phyloP scores from a whole-genome alignment of 2,888 invertebrate species.

The Tetanocera ferruginea region DNA sequence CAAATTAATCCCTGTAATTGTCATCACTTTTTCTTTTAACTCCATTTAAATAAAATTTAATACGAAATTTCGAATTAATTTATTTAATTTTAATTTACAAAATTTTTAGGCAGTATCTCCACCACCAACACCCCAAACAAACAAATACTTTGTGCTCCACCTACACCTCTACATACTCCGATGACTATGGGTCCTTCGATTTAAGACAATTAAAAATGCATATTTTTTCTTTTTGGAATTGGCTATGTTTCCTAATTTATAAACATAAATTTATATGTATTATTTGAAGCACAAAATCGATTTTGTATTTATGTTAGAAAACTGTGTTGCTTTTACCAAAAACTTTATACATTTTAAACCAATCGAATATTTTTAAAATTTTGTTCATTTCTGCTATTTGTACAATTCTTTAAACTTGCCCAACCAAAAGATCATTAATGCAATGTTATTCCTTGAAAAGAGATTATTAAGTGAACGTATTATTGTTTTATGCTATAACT shows the following conservation, averaged over 20 bases:
- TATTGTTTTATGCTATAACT: conserved; percentile 31
- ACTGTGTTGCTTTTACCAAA: conserved; percentile 37
- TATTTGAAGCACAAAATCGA: conserved; percentile 11
- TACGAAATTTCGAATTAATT: neutral
- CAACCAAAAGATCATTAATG: conserved; percentile 44
- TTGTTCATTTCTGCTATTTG: neutral
- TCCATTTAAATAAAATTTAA: neutral
- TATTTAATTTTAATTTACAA: conserved; percentile 29
- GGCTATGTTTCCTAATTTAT: conserved; percentile 33
- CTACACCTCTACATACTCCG: conserved; percentile 40
- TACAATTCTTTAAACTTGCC: conserved; percentile 23
- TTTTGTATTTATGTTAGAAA: conserved; percentile 9
- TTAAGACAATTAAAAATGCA: conserved; percentile 1
- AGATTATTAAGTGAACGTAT: conserved; percentile 57
- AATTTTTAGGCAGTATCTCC: conserved; percentile 45
- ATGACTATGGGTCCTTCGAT: conserved; percentile 34
- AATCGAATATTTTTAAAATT: neutral
- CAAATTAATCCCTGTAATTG: neutral
- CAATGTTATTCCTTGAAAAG: conserved; percentile 64
- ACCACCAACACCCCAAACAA: conserved; percentile 43
- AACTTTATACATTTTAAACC: conserved; percentile 20
- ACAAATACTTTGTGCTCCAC: conserved; percentile 31
- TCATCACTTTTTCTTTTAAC: neutral
- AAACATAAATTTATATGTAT: conserved; percentile 3
- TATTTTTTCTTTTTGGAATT: conserved; percentile 9